Base-by-base conservation (phyloP, 2,797 vertebrate genomes). In the Emys orbicularis region DNA sequence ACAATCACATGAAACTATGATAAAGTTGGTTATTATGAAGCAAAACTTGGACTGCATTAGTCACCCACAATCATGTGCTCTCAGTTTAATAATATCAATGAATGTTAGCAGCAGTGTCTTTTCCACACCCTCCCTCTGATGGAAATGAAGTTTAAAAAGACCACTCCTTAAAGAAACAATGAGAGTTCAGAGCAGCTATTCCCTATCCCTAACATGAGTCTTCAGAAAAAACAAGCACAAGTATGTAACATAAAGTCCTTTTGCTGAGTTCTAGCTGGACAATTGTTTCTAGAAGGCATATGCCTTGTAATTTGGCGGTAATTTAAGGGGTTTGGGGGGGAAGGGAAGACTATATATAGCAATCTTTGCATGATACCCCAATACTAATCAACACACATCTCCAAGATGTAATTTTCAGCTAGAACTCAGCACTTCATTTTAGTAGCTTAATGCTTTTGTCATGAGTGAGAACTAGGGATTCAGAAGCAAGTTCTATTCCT, bases 81-180 rank as follows among this genome's bases (percentile, higher is more conserved):
- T 86, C 79, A 79, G 61, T 81, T 90, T 92, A 83, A 87, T 94
- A 93, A 93, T 76, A 93, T 95, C 96, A 95, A 88, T 0, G 6
- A 80, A 83, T 76, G 82, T 88, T 91, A 0, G 1, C 7, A 25
- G 83, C 1, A 1, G 59, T 0, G 0, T 59, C 88, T 93, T 87
- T 91, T 83, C 96, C 96, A 96, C 96, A 79, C 95, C 96, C 97
- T 95, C 94, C 95, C 96, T 92, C 95, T 96, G 94, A 92, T 95
- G 79, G 88, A 97, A 97, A 61, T 21, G 59, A 49, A 91, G 83
- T 65, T 93, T 56, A 57, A 79, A 74, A 87, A 92, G 72, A 65
- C 89, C 88, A 94, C 56, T 93, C 88, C 94, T 85, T 82, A 87
- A 23, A 31, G 37, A 90, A 94, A 87, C 81, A 94, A 74, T 4